Evolutionary conservation across 2,113 vertebrate genomes (phyloP).

Genomic region (Blennius ocellaris): DNA sequence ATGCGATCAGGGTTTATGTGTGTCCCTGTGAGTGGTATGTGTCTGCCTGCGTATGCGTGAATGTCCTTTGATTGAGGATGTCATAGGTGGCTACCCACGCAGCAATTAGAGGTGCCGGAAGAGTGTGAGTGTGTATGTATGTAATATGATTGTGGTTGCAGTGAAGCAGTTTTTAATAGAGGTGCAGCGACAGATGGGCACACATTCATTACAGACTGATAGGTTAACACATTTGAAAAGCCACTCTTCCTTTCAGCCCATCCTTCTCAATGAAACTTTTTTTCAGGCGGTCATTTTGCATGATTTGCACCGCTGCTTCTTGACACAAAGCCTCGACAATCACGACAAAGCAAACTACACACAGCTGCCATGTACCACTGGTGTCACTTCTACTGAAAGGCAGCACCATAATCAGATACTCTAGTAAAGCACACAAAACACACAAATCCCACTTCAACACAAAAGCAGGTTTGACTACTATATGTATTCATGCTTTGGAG

Average conservation of each 20-base stretch:
- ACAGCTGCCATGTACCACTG: background rate
- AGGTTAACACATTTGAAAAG: constrained; percentile 66
- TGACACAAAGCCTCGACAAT: constrained; percentile 32
- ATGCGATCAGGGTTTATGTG: background rate
- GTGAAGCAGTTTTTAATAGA: constrained; percentile 70
- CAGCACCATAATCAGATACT: constrained; percentile 37
- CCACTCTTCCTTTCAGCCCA: constrained; percentile 22
- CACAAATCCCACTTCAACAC: constrained; percentile 35
- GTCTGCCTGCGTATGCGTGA: constrained; percentile 48
- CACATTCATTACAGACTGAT: constrained; percentile 64
- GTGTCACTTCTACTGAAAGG: constrained; percentile 20
- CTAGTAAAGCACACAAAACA: constrained; percentile 19
- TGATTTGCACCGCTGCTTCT: background rate
- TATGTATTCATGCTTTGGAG: constrained; percentile 37
- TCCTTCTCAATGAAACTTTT: constrained; percentile 51
- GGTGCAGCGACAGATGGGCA: constrained; percentile 70
- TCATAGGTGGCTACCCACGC: constrained; percentile 74
- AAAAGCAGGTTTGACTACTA: constrained; percentile 38
- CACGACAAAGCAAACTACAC: constrained; percentile 13
- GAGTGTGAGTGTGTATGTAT: constrained; percentile 45
- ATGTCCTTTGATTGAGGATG: constrained; percentile 71
- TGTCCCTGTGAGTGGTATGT: background rate
- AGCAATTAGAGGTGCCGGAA: constrained; percentile 67
- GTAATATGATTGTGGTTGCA: constrained; percentile 51
- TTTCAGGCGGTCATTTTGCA: constrained; percentile 9